These are phyloP conservation scores for Bothrops jararaca DNA, from an alignment of 2,113 vertebrate species.

Conservation along the genomic window DNA sequence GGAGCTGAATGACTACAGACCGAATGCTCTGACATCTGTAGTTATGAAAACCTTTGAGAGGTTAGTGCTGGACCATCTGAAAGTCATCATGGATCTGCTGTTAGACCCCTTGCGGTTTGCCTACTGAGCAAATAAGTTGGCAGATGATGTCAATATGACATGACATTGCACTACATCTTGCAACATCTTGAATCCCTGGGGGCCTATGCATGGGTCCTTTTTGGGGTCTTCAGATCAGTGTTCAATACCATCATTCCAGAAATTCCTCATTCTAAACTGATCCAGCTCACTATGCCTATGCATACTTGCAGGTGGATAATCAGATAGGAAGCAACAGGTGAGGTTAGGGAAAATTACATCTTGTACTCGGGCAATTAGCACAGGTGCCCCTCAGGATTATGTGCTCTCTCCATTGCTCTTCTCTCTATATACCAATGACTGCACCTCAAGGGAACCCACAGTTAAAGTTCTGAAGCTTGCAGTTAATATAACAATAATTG, in stretches of 20 bases:
- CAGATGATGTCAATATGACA: not conserved
- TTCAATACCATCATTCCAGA: not conserved
- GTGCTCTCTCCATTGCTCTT: not conserved
- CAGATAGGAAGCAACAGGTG: not conserved
- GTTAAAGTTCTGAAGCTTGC: not conserved
- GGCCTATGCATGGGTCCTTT: not conserved
- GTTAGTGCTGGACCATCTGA: not conserved
- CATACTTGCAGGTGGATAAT: not conserved
- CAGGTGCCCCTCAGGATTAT: not conserved
- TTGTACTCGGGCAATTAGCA: not conserved
- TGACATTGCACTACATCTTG: not conserved
- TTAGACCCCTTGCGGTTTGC: not conserved
- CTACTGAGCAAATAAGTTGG: not conserved
- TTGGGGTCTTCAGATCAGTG: not conserved
- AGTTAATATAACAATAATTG: not conserved
- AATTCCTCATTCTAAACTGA: not conserved
- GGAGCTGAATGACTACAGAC: too few species aligned
- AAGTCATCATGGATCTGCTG: not conserved
- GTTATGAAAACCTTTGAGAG: too few species aligned
- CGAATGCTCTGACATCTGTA: too few species aligned
- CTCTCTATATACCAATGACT: not conserved
- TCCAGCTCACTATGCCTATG: not conserved
- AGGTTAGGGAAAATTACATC: not conserved
- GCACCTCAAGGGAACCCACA: not conserved
- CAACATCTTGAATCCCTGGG: not conserved